Base-by-base conservation (phyloP, 2,113 vertebrate genomes). In the Tetrao urogallus region DNA sequence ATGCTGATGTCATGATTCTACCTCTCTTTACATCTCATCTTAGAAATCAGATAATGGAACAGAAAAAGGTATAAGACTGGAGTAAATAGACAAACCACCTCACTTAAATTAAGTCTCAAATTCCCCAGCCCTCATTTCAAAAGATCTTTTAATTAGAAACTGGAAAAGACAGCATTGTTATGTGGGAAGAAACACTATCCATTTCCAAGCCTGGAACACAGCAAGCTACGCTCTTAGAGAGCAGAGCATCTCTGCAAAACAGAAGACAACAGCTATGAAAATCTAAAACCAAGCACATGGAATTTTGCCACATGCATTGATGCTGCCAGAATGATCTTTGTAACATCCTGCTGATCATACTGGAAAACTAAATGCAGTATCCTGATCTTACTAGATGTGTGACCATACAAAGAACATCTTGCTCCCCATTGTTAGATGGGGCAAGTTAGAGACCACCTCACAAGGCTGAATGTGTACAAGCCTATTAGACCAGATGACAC, bases 121-220 rank as follows among this genome's bases (percentile, higher is more conserved):
- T 81, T 80, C 28, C 13, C 16, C 18, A 78, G 45, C 4, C 2
- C 1, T 5, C 12, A 34, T 40, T 81, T 70, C 56, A 75, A 85
- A 70, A 52, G 42, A 6, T 36, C 16, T 67, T 92, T 52, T 48
- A 57, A 38, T 30, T 27, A 66, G 30, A 15, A 66, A 75, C 8
- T 58, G 27, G 34, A 54, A 85, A 64, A 71, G 24, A 10, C 34
- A 82, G 13, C 27, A 30, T 20, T 79, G 42, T 72, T 36, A 34
- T 10, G 16, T 3, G 6, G 60, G 32, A 36, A 50, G 38, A 88
- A 90, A 60, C 0, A 0, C 22, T 71, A 13, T 5, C 20, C 27
- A 9, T 61, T 78, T 54, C 50, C 30, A 47, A 50, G 36, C 45
- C 19, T 20, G 43, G 77, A 80, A 13, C 25, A 28, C 30, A 32